Evolutionary conservation across 2,888 invertebrate species (phyloP), one percentile per base, ranked within the genome.

Genomic region (Phortica magna): DNA sequence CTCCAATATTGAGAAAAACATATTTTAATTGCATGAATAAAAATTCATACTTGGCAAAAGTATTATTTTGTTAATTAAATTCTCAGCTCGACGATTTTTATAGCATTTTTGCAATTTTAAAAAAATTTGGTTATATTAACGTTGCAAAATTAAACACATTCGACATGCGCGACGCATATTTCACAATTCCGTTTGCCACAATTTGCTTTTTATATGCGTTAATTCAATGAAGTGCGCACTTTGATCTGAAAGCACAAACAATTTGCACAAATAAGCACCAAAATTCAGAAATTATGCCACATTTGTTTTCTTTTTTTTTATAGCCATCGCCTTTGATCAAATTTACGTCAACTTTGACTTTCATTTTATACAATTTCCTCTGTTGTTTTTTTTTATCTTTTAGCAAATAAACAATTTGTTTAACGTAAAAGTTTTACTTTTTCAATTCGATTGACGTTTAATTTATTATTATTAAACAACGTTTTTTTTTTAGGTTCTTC

Each of bases 401-500:
- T 68, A 39, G 9, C 64, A 39, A 64, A 64, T 64, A 64, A 64
- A 64, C 64, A 64, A 64, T 31, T 67, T 67, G 65, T 39, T 39
- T 65, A 39, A 14, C 65, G 14, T 17, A 59, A 19, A 31, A 31
- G 31, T 31, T 31, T 31, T 31, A 31, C 31, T 31, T 31, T 31
- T 31, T 31, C 31, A 31, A 31, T 31, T 31, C 10, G 10, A 31
- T 67, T 67, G 41, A 9, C 12, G 41, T 43, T n/a, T 67, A 39
- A 67, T 68, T 68, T 70, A 48, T 70, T 43, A n/a, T 48, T 53
- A 19, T 14, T 7, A 14, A 22, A 43, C 22, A 42, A 57, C 19
- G n/a, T 61, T 61, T 77, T 75, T 72, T 55, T 78, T 80, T 75
- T 41, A 67, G 7, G 77, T 82, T 84, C 83, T 79, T 73, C 76